Percentiles rank a stretch among this genome's conserved stretches.
phyloP scores from a whole-genome alignment of 2,113 vertebrate genomes.

The Nematolebias whitei region DNA sequence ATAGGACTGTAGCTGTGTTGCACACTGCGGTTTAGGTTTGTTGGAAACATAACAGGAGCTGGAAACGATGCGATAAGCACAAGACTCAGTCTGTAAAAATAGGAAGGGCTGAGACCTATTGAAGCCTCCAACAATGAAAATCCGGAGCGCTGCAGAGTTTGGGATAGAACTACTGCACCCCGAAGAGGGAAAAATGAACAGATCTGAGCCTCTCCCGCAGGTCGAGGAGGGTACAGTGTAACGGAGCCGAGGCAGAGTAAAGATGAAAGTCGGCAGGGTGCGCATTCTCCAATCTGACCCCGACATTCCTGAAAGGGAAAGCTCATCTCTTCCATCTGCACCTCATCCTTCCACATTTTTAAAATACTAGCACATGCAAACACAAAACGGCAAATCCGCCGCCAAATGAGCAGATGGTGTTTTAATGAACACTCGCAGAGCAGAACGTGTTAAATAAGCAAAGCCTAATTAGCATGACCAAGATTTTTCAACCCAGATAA shows the following conservation, averaged over 20 bases:
- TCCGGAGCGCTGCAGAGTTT: slow-evolving; percentile 41
- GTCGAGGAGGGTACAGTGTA: slow-evolving; percentile 46
- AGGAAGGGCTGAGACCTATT: slow-evolving; percentile 43
- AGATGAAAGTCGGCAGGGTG: slow-evolving; percentile 54
- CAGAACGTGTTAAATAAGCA: slow-evolving; percentile 7
- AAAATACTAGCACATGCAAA: slow-evolving; percentile 52
- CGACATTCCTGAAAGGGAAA: slow-evolving; percentile 63
- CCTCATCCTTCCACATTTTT: slow-evolving; percentile 63
- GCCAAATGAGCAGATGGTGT: slow-evolving; percentile 33
- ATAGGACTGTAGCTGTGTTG: slow-evolving; percentile 50
- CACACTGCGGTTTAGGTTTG: slow-evolving; percentile 33
- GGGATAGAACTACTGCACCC: slow-evolving; percentile 49
- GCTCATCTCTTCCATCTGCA: slow-evolving; percentile 45
- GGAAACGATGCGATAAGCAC: slow-evolving; percentile 54
- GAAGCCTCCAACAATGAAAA: slow-evolving; percentile 45
- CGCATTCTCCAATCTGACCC: slow-evolving; percentile 65
- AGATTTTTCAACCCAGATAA: slow-evolving; percentile 34
- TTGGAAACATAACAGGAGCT: slow-evolving; percentile 57
- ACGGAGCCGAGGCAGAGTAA: slow-evolving; percentile 46
- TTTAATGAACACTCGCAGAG: slow-evolving; percentile 13
- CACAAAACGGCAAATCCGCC: slow-evolving; percentile 16
- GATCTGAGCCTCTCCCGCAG: slow-evolving; percentile 36
- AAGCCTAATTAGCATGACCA: slow-evolving; percentile 11
- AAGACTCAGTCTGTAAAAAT: slow-evolving; percentile 36
- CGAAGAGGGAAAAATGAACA: slow-evolving; percentile 52